Base-by-base conservation (phyloP, 2,797 vertebrate species). In the Cryptoblepharus egeriae region DNA sequence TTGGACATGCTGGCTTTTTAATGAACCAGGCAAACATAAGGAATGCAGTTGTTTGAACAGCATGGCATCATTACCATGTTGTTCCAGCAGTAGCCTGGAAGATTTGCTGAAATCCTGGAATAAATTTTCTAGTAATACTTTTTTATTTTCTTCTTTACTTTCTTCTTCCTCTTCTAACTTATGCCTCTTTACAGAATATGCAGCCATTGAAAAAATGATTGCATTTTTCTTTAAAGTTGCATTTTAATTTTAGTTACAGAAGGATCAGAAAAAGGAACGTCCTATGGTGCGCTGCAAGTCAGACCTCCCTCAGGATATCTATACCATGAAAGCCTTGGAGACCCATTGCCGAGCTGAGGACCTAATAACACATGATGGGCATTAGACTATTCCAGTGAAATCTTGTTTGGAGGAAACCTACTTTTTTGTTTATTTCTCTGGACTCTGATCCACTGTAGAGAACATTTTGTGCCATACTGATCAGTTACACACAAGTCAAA, bases 271-370 rank as follows among this genome's bases (percentile, higher is more conserved):
- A 95, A 98, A 97, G 95, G 98, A 99, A 92, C 96, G 97, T 92
- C 95, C 97, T 65, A 96, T 98, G 90, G 95, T 97, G 93, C 97
- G 98, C 92, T 97, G 97, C 93, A 99, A 98, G 95, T 98, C 98
- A 81, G 98, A 99, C 96, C 96, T 98, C 97, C 98, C 98, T 97
- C 98, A 98, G 98, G 98, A 99, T 96, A 98, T 97, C 94, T 98
- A 97, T 97, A 98, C 98, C 97, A 96, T 97, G 96, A 98, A 97
- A 97, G 98, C 98, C 98, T 99, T 98, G 98, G 98, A 99, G 96
- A 96, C 97, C 93, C 98, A 97, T 95, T 96, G 97, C 96, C 97
- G 97, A 95, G 96, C 97, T 92, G 97, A 98, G 84, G 97, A 98
- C 93, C 97, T 97, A 96, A 95, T 98, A 95, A 96, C 97, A 94